Percentiles rank a stretch among this genome's conserved stretches.
Conservation (phyloP, 2,797 vertebrate species). For the Delichon dasypus region DNA sequence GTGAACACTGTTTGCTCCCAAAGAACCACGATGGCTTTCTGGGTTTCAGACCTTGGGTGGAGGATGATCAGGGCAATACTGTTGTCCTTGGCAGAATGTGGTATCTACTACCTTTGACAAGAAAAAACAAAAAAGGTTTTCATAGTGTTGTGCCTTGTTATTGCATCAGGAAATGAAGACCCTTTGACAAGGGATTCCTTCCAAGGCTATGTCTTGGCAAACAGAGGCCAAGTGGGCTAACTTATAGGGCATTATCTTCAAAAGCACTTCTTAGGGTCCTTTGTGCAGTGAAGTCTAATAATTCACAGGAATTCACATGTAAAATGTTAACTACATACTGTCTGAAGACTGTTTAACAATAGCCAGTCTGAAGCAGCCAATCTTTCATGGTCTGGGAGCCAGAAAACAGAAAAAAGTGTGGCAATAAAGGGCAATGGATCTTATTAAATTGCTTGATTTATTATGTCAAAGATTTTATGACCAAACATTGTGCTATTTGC, state of each 20-base stretch:
- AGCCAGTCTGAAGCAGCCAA: background rate
- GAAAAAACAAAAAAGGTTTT: background rate
- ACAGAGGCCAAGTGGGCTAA: background rate
- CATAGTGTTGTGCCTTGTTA: background rate
- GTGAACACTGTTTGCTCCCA: background rate
- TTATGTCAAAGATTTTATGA: background rate
- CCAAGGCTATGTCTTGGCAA: background rate
- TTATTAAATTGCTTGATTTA: background rate
- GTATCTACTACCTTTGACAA: background rate
- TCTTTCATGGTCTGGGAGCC: background rate
- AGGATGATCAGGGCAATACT: background rate
- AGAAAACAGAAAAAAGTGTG: background rate
- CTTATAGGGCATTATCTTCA: background rate
- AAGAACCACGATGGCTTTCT: background rate
- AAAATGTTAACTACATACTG: background rate
- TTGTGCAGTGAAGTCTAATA: background rate
- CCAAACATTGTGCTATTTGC: background rate
- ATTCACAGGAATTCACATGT: background rate
- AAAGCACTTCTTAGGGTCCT: background rate
- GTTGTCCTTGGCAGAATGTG: background rate
- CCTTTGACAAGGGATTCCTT: background rate
- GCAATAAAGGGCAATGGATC: background rate
- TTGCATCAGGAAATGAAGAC: background rate
- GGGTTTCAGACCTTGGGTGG: background rate
- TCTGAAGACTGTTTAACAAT: background rate